Base-by-base conservation (phyloP, 2,797 vertebrate species). In the Mastacembelus armatus region DNA sequence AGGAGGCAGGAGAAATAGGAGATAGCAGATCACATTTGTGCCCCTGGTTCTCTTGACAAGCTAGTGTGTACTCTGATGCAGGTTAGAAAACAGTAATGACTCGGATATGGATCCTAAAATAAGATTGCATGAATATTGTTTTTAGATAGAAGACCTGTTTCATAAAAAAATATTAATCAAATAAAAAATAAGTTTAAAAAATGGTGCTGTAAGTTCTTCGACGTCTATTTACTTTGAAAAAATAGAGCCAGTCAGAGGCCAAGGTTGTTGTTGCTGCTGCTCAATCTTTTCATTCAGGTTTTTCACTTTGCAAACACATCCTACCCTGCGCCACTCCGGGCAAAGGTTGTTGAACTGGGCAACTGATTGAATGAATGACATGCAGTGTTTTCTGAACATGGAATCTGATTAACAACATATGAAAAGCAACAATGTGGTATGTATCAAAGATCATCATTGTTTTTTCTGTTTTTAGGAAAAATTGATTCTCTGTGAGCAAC, bases 221-320 rank as follows among this genome's bases (percentile, higher is more conserved):
- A 91, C 12, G 40, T 74, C 62, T 93, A 83, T 94, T 93, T 87
- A 62, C 85, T 73, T 71, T 90, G 69, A 67, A 65, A 45, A 69
- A 49, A 83, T 66, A 74, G 50, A 82, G 39, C 15, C 66, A 85
- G 77, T 30, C 79, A 84, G 74, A 83, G 92, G 89, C 84, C 92
- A 93, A 93, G 93, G 93, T 89, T 93, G 87, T 89, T 90, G 71
- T 89, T 91, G 83, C 84, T 81, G 80, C 79, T 66, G 78, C 80
- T 78, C 62, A 35, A 26, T 63, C 74, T 83, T 85, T 92, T 91
- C 91, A 92, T 92, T 92, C 85, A 92, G 86, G 39, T 87, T 91
- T 92, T 77, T 82, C 36, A 60, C 91, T 92, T 67, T 80, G 90
- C 85, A 94, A 93, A 94, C 88, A 92, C 76, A 64, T 73, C 65